A percentile compares a stretch with the other conserved stretches of the same genome.
Evolutionary conservation across 2,797 vertebrate species (phyloP).

Genomic region (Selene dorsalis): DNA sequence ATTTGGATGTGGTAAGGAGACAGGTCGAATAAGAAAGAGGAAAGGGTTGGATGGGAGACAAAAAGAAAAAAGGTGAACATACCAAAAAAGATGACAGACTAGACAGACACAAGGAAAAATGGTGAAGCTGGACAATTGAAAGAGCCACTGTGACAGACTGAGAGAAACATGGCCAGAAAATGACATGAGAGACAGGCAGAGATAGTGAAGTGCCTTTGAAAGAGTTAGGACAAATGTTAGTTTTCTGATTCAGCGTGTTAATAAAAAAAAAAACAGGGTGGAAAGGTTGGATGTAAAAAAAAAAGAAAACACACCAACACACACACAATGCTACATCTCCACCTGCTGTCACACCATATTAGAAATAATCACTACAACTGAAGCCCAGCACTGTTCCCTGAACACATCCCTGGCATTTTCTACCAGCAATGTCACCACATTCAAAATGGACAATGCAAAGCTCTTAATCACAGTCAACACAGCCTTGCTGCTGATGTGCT

Average conservation of each 20-base stretch:
- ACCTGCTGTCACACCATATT: conserved; percentile 47
- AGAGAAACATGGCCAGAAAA: background rate
- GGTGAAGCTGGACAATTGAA: background rate
- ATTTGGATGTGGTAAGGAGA: conserved; percentile 29
- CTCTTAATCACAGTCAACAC: conserved; percentile 55
- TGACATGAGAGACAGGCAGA: background rate
- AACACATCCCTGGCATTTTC: conserved; percentile 53
- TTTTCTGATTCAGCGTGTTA: conserved; percentile 23
- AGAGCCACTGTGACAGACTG: background rate
- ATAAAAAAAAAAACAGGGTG: background rate
- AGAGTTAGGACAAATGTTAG: background rate
- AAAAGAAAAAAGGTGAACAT: conserved; percentile 11
- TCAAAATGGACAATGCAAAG: conserved; percentile 54
- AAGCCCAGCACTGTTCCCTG: conserved; percentile 41
- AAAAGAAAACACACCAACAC: conserved; percentile 37
- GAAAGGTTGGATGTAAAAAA: conserved; percentile 31
- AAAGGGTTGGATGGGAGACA: conserved; percentile 4
- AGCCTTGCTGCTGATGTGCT: conserved; percentile 42
- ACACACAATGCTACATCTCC: conserved; percentile 10
- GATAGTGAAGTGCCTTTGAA: conserved; percentile 1
- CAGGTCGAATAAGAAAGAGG: conserved; percentile 20
- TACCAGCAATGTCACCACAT: conserved; percentile 55
- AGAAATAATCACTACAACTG: conserved; percentile 61
- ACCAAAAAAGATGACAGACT: background rate
- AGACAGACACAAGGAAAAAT: background rate